Evolutionary conservation across 2,888 invertebrate genomes (phyloP).

Genomic region (Trachelus stipa): DNA sequence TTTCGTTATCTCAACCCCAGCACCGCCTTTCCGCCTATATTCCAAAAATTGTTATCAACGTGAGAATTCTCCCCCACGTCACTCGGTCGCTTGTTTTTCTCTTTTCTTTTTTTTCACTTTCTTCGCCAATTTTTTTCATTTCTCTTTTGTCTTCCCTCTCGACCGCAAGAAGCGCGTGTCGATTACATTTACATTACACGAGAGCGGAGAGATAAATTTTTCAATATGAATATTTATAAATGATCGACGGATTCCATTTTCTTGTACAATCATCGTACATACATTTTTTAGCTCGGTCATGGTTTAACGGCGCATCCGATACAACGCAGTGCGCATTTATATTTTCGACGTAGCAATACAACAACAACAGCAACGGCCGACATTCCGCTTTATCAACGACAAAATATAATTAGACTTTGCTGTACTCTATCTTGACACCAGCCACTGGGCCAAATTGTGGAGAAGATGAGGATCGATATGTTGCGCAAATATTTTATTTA

Average conservation of each 20-base stretch:
- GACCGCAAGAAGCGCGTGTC: neutral
- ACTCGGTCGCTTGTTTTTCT: too few species aligned
- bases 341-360: neutral
- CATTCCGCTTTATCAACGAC: neutral
- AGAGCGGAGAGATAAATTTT: constrained; percentile 34
- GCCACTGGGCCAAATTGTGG: constrained; percentile 20
- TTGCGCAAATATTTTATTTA: constrained; percentile 43
- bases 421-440: neutral
- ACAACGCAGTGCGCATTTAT: neutral
- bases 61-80: too few species aligned
- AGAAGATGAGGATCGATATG: constrained; percentile 47
- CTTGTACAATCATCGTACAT: constrained; percentile 7
- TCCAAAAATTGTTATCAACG: too few species aligned
- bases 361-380: neutral
- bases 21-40: too few species aligned
- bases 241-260: constrained; percentile 21
- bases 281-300: neutral
- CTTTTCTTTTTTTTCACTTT: neutral
- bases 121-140: neutral
- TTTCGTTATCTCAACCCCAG: neutral
- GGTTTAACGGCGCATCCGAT: neutral
- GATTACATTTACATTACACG: constrained; percentile 40
- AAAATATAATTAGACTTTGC: neutral
- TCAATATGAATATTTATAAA: constrained; percentile 31
- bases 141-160: neutral